These are phyloP conservation scores for Xiphydria camelus DNA, from an alignment of 2,888 invertebrate genomes.

Conservation along the genomic window DNA sequence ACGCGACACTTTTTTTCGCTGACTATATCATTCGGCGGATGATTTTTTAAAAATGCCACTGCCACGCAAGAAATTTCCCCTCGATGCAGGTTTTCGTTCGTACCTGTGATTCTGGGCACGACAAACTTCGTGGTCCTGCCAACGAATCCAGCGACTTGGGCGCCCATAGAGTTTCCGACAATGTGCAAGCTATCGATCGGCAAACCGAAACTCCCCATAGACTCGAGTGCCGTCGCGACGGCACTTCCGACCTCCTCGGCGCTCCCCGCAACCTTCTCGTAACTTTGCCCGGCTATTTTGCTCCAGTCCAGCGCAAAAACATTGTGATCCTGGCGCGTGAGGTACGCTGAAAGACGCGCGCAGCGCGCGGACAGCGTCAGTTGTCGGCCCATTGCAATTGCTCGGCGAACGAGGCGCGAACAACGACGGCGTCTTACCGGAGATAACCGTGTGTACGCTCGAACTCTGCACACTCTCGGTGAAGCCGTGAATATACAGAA, in stretches of 20 bases:
- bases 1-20: no score
- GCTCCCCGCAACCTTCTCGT: slow-evolving; percentile 39
- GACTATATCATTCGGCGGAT: background rate
- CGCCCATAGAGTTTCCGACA: slow-evolving; percentile 45
- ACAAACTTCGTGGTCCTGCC: slow-evolving; percentile 28
- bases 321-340: slow-evolving; percentile 53
- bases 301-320: slow-evolving; percentile 59
- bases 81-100: no score
- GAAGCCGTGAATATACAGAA: slow-evolving; percentile 59
- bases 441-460: slow-evolving; percentile 50
- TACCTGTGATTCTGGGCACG: slow-evolving; percentile 41
- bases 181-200: slow-evolving; percentile 33
- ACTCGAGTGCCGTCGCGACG: slow-evolving; percentile 31
- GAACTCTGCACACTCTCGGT: slow-evolving; percentile 51
- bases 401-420: no score
- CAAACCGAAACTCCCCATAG: slow-evolving; percentile 29
- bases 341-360: slow-evolving; percentile 44
- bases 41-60: no score
- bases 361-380: background rate
- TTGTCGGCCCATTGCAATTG: background rate
- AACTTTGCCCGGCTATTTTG: slow-evolving; percentile 56
- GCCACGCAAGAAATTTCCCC: no score
- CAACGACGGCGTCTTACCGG: no score
- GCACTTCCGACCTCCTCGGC: slow-evolving; percentile 25
- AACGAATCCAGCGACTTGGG: slow-evolving; percentile 38